Conservation (phyloP, 2,888 invertebrate species). For the Drosophila aldrichi region DNA sequence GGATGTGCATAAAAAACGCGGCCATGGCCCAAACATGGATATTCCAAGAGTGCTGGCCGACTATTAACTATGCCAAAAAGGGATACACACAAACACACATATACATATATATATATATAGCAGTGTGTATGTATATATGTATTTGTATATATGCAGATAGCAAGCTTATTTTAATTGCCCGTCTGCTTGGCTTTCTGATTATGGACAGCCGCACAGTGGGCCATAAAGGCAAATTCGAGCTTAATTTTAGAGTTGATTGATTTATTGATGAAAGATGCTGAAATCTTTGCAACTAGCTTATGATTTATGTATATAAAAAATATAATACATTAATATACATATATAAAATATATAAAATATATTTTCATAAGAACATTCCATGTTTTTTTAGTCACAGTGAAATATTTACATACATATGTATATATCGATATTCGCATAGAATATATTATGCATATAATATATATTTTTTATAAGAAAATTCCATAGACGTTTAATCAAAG, state of each 20-base stretch:
- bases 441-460: too few species aligned
- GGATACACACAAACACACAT: not conserved
- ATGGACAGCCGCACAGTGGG: conserved; percentile 32
- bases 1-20: conserved; percentile 66
- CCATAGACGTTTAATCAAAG: too few species aligned
- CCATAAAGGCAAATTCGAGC: too few species aligned
- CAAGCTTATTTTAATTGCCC: conserved; percentile 76
- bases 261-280: not conserved
- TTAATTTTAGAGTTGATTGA: too few species aligned
- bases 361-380: too few species aligned
- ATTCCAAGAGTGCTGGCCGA: conserved; percentile 1
- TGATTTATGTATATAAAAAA: too few species aligned
- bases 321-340: too few species aligned
- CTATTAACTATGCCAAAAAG: conserved; percentile 30
- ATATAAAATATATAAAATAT: too few species aligned
- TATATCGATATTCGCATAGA: too few species aligned
- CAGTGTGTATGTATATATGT: not conserved
- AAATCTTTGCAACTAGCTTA: not conserved
- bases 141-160: conserved; percentile 46
- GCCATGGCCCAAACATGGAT: conserved; percentile 15
- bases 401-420: too few species aligned
- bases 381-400: too few species aligned
- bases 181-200: conserved; percentile 31
- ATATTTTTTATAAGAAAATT: too few species aligned
- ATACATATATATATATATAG: conserved; percentile 5